Evolutionary conservation across 2,888 invertebrate genomes (phyloP).

Genomic region (Drosophila melanosoma): DNA sequence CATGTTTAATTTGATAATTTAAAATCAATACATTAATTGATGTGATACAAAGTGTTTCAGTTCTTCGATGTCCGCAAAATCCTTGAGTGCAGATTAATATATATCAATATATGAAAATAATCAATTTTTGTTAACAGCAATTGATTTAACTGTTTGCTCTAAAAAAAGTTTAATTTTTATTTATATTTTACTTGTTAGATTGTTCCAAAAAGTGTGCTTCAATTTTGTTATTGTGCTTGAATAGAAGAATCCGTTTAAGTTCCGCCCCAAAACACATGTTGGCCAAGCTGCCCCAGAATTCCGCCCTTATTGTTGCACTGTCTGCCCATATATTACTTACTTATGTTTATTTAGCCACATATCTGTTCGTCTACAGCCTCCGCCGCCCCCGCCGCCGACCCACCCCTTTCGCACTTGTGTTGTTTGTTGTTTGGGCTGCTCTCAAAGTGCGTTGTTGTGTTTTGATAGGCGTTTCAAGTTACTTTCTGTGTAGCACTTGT

Average conservation of each 20-base stretch:
- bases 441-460: conserved; percentile 18
- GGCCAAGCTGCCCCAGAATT: conserved; percentile 28
- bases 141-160: background rate
- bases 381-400: no score
- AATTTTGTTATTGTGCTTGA: background rate
- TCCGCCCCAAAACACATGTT: conserved; percentile 31
- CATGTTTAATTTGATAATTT: background rate
- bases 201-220: background rate
- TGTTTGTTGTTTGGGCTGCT: conserved; percentile 29
- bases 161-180: background rate
- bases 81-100: background rate
- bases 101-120: no score
- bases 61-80: no score
- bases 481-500: conserved; percentile 62
- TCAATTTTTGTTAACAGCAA: background rate
- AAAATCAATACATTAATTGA: background rate
- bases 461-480: conserved; percentile 59
- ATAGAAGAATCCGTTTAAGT: background rate
- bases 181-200: background rate
- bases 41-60: no score
- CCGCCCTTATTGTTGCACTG: conserved; percentile 28
- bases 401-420: conserved; percentile 15
- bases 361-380: conserved; percentile 19
- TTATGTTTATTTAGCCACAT: conserved; percentile 60
- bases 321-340: conserved; percentile 60